These are phyloP conservation scores for Habroteleia sp. DNA, from an alignment of 2,888 invertebrate genomes.

Conservation along the genomic window DNA sequence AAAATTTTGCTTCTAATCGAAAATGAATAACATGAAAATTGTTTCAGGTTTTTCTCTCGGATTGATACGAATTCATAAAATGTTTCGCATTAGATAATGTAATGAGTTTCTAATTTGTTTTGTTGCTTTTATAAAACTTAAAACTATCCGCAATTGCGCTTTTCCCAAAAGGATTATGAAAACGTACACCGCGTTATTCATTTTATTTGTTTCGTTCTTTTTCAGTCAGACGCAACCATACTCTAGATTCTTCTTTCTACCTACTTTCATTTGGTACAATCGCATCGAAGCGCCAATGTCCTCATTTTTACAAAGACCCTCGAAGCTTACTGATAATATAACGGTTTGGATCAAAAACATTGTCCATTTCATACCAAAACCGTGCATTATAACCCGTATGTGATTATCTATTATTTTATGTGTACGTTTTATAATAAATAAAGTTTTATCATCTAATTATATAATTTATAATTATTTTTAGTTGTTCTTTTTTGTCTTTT, in stretches of 20 bases:
- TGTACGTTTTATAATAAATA: slow-evolving; percentile 11
- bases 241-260: slow-evolving; percentile 59
- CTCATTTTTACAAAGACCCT: slow-evolving; percentile 60
- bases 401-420: slow-evolving; percentile 54
- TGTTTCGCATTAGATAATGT: slow-evolving; percentile 3
- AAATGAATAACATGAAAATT: slow-evolving; percentile 11
- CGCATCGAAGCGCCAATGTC: slow-evolving; percentile 65
- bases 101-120: slow-evolving; percentile 26
- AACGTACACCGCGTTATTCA: slow-evolving; percentile 58
- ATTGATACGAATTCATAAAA: slow-evolving; percentile 17
- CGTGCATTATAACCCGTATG: slow-evolving; percentile 60
- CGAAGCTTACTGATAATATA: slow-evolving; percentile 60
- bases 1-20: not conserved
- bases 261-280: slow-evolving; percentile 65
- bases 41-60: slow-evolving; percentile 4
- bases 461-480: no score
- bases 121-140: slow-evolving; percentile 53
- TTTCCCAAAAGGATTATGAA: slow-evolving; percentile 42
- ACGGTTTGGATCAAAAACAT: slow-evolving; percentile 50
- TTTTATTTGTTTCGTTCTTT: slow-evolving; percentile 22
- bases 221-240: slow-evolving; percentile 51
- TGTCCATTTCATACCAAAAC: slow-evolving; percentile 40
- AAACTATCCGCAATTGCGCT: slow-evolving; percentile 55
- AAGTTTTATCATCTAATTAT: no score
- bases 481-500: no score